A percentile compares a stretch with the other conserved stretches of the same genome.
Conservation (phyloP, 92 coral and sea anemone genomes). For the Umimayanthus kanabou region DNA sequence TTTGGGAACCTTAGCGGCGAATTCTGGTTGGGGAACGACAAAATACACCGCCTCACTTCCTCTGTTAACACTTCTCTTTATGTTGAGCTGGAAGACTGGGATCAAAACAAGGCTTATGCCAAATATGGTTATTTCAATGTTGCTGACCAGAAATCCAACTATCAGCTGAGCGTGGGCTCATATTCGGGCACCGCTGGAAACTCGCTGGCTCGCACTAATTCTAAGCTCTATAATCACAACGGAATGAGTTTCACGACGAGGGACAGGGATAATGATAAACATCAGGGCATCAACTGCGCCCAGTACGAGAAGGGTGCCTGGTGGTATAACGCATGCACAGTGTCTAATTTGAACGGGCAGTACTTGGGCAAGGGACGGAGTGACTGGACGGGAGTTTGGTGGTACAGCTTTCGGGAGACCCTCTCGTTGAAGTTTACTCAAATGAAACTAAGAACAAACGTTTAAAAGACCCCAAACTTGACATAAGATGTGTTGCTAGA, state of each 20-base stretch:
- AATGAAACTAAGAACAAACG: constrained; percentile 42
- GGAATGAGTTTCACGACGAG: constrained; percentile 36
- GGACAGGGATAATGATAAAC: constrained; percentile 24
- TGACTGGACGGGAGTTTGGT: constrained; percentile 33
- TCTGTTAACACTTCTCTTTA: constrained; percentile 12
- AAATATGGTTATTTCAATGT: constrained; percentile 20
- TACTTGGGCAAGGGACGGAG: constrained; percentile 10
- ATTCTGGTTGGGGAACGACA: constrained; percentile 37
- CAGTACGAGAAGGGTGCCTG: constrained; percentile 36
- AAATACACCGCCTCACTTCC: constrained; percentile 20
- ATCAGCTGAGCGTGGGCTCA: constrained; percentile 24
- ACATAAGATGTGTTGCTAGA: no score
- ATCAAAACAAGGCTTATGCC: constrained; percentile 22
- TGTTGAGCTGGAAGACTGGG: constrained; percentile 38
- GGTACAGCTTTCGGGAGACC: constrained; percentile 32
- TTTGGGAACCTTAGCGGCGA: constrained; percentile 28
- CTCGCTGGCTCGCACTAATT: constrained; percentile 24
- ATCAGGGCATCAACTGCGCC: constrained; percentile 21
- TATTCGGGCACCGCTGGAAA: constrained; percentile 42
- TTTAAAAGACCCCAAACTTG: neutral
- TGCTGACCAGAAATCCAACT: constrained; percentile 7
- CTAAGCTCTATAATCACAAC: constrained; percentile 28
- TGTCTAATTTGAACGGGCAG: constrained; percentile 35
- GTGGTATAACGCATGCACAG: constrained; percentile 49
- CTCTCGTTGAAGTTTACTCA: constrained; percentile 43